Conservation (phyloP, 30 jellyfish, hydroid and myxozoan species). For the Hydractinia echinata region DNA sequence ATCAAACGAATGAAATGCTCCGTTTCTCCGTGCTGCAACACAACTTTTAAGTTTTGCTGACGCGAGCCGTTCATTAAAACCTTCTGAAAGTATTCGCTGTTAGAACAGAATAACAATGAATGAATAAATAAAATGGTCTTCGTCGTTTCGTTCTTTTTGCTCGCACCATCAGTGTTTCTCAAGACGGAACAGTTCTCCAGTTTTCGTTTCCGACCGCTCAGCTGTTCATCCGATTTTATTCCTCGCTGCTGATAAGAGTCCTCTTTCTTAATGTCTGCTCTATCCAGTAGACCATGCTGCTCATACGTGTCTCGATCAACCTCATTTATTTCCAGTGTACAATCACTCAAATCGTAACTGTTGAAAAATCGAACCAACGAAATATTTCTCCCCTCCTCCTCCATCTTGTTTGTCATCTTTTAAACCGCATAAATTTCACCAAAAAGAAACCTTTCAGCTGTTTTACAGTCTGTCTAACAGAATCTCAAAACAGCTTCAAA, state of each 20-base stretch:
- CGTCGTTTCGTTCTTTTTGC: neutral
- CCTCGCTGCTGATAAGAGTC: neutral
- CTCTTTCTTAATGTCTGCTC: neutral
- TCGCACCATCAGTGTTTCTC: neutral
- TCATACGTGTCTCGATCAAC: neutral
- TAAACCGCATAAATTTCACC: neutral
- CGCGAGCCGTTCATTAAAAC: slow-evolving; percentile 23
- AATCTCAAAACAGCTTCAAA: too few relatives aligned
- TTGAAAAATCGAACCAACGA: slow-evolving; percentile 33
- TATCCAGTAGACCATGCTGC: neutral
- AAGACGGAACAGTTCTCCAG: slow-evolving; percentile 21
- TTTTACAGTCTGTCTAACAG: too few relatives aligned
- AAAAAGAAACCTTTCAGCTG: neutral
- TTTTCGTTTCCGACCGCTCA: neutral
- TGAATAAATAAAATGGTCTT: slow-evolving; percentile 30
- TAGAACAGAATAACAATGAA: slow-evolving; percentile 35
- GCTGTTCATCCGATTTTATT: neutral
- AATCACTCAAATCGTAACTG: slow-evolving; percentile 40
- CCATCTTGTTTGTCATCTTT: neutral
- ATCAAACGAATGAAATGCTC: slow-evolving; percentile 4
- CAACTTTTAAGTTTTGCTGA: slow-evolving; percentile 1
- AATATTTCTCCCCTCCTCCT: neutral
- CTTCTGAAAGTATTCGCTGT: slow-evolving; percentile 38
- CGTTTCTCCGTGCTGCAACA: slow-evolving; percentile 21
- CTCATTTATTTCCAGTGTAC: slow-evolving; percentile 31